These are phyloP conservation scores for Scytalopus superciliaris DNA, from an alignment of 2,113 vertebrate genomes.

Conservation along the genomic window DNA sequence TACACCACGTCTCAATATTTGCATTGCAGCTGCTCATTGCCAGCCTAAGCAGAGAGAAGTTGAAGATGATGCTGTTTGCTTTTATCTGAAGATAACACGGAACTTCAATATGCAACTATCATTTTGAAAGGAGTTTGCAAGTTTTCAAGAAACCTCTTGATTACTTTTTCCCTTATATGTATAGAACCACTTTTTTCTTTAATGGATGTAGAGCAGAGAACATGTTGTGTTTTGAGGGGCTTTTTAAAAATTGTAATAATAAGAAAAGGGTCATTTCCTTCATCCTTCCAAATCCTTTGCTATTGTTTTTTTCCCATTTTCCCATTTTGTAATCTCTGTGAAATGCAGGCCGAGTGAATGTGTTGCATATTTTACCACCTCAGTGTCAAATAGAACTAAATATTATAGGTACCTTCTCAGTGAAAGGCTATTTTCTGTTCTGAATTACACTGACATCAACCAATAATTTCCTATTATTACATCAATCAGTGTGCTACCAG, in stretches of 20 bases:
- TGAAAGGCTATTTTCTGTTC: neutral
- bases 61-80: neutral
- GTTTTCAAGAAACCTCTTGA: neutral
- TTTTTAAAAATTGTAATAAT: neutral
- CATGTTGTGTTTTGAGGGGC: neutral
- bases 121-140: neutral
- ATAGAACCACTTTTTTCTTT: neutral
- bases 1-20: neutral
- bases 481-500: neutral
- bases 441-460: neutral
- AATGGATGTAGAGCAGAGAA: neutral
- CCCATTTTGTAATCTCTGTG: neutral
- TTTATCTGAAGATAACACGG: neutral
- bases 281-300: neutral
- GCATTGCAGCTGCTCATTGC: neutral
- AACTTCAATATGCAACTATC: neutral
- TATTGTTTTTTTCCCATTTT: slow-evolving; percentile 14
- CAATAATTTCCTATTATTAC: neutral
- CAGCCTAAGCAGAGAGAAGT: neutral
- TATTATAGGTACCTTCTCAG: neutral
- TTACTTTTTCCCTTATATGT: neutral
- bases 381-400: slow-evolving; percentile 12
- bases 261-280: neutral
- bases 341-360: neutral
- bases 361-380: slow-evolving; percentile 1